Evolutionary conservation across 2,113 vertebrate species (phyloP).

Genomic region (Tragelaphus strepsiceros): DNA sequence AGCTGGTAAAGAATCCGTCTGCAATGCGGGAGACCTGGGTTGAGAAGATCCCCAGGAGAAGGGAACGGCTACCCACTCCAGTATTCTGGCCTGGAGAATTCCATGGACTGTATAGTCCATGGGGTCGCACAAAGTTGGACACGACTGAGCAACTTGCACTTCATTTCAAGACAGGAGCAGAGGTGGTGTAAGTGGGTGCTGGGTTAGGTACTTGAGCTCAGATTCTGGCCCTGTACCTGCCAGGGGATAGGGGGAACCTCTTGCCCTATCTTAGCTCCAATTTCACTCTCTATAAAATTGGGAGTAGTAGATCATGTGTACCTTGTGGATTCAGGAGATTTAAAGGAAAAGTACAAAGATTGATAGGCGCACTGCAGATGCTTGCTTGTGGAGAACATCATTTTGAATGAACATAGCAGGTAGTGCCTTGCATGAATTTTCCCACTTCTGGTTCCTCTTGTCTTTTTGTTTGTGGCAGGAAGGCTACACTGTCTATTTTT

Average conservation of each 20-base stretch:
- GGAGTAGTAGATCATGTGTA: not conserved
- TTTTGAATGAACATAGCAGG: not conserved
- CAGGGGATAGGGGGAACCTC: too few relatives aligned
- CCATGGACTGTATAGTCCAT: not conserved
- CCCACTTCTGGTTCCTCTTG: not conserved
- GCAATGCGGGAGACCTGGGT: not conserved
- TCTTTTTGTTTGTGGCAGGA: not conserved
- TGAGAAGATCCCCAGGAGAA: not conserved
- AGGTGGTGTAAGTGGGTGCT: not conserved
- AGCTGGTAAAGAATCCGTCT: not conserved
- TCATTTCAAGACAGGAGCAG: not conserved
- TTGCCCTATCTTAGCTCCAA: not conserved
- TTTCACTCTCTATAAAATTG: not conserved
- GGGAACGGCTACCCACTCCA: not conserved
- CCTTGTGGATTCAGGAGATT: not conserved
- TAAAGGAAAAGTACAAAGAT: not conserved
- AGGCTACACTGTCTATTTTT: not conserved
- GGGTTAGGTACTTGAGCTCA: not conserved
- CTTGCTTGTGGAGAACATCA: not conserved
- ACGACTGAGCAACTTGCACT: rapidly evolving
- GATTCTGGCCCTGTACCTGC: not conserved
- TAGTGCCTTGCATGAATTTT: not conserved
- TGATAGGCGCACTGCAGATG: rapidly evolving
- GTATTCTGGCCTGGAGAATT: not conserved
- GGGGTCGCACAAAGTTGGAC: rapidly evolving